Base-by-base conservation (phyloP, 2,888 invertebrate genomes). In the Mylabris sibirica region DNA sequence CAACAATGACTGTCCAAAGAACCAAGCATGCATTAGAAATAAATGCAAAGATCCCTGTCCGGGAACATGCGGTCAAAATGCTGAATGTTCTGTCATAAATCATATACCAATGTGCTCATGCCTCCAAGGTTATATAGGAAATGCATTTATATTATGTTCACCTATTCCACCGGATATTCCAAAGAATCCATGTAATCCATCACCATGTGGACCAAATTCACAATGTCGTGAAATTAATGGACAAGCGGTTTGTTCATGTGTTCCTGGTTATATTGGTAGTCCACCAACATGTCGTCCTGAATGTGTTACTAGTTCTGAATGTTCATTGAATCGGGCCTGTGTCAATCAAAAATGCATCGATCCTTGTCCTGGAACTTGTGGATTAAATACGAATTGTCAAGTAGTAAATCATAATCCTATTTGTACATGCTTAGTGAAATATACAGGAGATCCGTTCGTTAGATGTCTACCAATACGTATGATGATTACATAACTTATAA, bases 31-130 rank as follows among this genome's bases (percentile, higher is more conserved):
- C 78, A 86, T 89, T 1, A 87, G 87, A 76, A 92, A 91, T 80
- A 93, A 93, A 84, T 95, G 95, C 80, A 82, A 87, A 63, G 91
- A 94, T 81, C 94, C 95, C 60, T 95, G 95, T 77, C 90, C 91
- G 9, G 91, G 91, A 70, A 92, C 92, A 22, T 95, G 95, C 81
- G 95, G 94, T 0, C 83, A 85, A 64, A 92, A 91, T 80, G 94
- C 95, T 0, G 81, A 90, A 61, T 95, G 95, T 78, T 88, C 89
- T 75, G 93, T 93, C 3, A 86, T 92, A 30, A 93, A 93, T 81
- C 94, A 94, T 76, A 88, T 93, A 67, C 92, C 93, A 0, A 92
- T 91, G 88, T 93, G 93, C 78, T 89, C 89, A 76, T 93, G 93
- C 77, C 89, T 90, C 5, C 83, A 86, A 66, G 92, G 92, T 60